Base-by-base conservation (phyloP, 2,113 vertebrate genomes). In the Halichoeres trimaculatus region DNA sequence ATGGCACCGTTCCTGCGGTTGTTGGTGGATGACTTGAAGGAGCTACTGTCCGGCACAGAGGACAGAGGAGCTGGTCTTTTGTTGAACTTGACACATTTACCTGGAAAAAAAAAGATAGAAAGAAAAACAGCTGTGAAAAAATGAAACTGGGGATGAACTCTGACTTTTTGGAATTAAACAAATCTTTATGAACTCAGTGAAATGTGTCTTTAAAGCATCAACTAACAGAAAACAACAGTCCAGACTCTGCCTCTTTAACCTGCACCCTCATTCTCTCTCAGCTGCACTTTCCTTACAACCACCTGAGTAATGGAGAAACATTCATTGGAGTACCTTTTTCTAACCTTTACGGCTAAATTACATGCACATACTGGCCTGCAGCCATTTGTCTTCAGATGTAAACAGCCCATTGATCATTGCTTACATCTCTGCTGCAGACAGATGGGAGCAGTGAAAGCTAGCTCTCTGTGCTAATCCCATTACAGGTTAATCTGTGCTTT, bases 401-500 rank as follows among this genome's bases (percentile, higher is more conserved):
- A 76, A 64, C 26, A 67, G 40, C 48, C 17, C 20, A 58, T 40
- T 63, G 71, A 78, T 83, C 57, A 72, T 56, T 57, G 58, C 22
- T 59, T 72, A 20, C 26, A 68, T 74, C 53, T 16, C 8, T 66
- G 59, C 51, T 69, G 67, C 50, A 81, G 76, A 70, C 65, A 71
- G 80, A 77, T 24, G 24, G 72, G 72, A 68, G 64, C 76, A 85
- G 80, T 79, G 80, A 87, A 84, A 87, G 85, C 66, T 59, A 69
- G 61, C 74, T 64, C 78, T 58, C 74, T 70, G 59, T 67, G 59
- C 72, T 91, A 93, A 93, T 91, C 91, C 83, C 77, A 91, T 92
- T 92, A 91, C 22, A 78, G 78, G 73, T 91, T 93, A 93, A 91
- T 90, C 87, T 89, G 70, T 4, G 17, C 78, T 91, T 89, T 93